Evolutionary conservation across 2,888 invertebrate genomes (phyloP).

Genomic region (Ptychoptera albimana): DNA sequence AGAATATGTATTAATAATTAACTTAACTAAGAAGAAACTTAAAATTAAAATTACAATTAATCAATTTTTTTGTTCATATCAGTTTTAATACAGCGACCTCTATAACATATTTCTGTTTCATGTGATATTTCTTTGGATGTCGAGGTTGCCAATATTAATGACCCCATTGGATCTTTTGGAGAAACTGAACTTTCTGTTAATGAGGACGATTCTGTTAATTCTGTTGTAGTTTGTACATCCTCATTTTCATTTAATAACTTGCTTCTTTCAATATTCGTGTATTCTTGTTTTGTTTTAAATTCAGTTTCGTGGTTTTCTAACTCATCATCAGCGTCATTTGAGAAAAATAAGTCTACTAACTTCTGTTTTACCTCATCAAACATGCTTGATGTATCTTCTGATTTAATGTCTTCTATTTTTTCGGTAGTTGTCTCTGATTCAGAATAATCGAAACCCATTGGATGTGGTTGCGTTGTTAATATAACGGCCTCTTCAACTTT

Average conservation of each 20-base stretch:
- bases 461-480: background rate
- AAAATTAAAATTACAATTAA: background rate
- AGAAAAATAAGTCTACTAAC: constrained; percentile 24
- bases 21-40: constrained; percentile 5
- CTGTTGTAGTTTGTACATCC: constrained; percentile 9
- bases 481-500: background rate
- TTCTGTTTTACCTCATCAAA: constrained; percentile 29
- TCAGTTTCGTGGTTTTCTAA: background rate
- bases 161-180: constrained; percentile 28
- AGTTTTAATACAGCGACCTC: constrained; percentile 67
- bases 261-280: constrained; percentile 14
- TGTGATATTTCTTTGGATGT: constrained; percentile 69
- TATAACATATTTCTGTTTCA: constrained; percentile 78
- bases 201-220: constrained; percentile 13
- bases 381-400: constrained; percentile 22
- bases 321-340: constrained; percentile 7
- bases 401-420: constrained; percentile 10
- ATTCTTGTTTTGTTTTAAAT: constrained; percentile 23
- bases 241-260: constrained; percentile 3
- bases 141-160: constrained; percentile 41
- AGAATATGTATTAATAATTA: constrained; percentile 11
- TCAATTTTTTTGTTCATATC: constrained; percentile 2
- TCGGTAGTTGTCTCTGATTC: constrained; percentile 10
- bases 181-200: constrained; percentile 17
- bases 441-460: background rate